Evolutionary conservation across 2,113 vertebrate genomes (phyloP).

Genomic region (Montifringilla adamsi): DNA sequence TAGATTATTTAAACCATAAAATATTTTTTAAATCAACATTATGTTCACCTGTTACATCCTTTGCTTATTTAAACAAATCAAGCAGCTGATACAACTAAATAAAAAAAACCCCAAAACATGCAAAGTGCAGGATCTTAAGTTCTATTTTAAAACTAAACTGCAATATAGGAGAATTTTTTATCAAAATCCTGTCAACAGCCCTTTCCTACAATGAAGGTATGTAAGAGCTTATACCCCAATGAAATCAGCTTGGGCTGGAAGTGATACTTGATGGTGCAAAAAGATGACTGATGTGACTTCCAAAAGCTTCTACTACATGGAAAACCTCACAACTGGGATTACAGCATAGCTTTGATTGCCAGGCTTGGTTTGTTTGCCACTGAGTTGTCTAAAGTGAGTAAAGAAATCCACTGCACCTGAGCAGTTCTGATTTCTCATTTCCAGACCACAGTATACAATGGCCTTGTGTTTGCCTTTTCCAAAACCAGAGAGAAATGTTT

Average conservation of each 20-base stretch:
- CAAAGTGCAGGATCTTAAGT: not conserved
- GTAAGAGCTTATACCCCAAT: not conserved
- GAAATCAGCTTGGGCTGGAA: not conserved
- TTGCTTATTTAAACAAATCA: not conserved
- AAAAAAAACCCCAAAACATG: not conserved
- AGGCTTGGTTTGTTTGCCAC: not conserved
- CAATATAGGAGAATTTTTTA: not conserved
- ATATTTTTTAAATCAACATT: not conserved
- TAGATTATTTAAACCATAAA: not conserved
- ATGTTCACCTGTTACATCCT: not conserved
- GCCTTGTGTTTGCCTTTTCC: constrained; percentile 9
- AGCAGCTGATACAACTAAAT: not conserved
- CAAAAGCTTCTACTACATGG: not conserved
- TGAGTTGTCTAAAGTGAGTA: not conserved
- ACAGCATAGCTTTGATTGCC: not conserved
- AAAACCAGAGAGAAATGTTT: constrained; percentile 18
- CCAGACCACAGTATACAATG: not conserved
- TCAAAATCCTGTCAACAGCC: not conserved
- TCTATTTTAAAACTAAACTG: not conserved
- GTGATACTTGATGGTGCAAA: not conserved
- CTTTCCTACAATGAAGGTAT: not conserved
- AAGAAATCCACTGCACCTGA: not conserved
- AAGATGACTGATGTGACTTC: not conserved
- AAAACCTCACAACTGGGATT: not conserved
- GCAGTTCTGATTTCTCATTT: not conserved